Evolutionary conservation across 2,113 vertebrate species (phyloP).

Genomic region (Ranitomeya imitator): DNA sequence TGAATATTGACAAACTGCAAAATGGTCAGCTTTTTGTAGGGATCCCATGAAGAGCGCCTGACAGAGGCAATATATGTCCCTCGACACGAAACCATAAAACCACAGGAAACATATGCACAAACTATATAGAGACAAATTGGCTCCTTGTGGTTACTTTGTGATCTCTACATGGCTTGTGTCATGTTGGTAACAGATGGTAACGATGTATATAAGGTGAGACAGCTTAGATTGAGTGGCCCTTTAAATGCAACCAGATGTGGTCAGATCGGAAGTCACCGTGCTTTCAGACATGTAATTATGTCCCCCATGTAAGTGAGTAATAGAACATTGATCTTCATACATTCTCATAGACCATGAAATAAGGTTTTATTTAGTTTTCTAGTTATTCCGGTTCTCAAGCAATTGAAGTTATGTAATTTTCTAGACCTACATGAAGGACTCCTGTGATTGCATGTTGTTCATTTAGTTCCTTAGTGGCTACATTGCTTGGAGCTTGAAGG

Average conservation of each 20-base stretch:
- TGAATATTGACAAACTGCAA: too few species aligned
- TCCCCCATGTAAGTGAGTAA: neutral
- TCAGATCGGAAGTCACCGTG: neutral
- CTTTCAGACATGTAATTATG: constrained; percentile 27
- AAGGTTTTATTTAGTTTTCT: neutral
- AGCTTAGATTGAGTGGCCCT: constrained; percentile 13
- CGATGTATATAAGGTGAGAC: neutral
- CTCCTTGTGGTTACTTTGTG: neutral
- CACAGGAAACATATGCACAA: too few species aligned
- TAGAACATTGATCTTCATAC: neutral
- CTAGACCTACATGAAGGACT: neutral
- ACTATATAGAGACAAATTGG: too few species aligned
- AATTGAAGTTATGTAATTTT: neutral
- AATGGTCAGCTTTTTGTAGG: too few species aligned
- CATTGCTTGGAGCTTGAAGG: neutral
- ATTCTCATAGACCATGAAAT: neutral
- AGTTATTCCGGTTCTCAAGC: neutral
- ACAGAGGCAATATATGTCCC: too few species aligned
- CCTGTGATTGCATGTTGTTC: constrained; percentile 7
- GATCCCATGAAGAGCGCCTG: too few species aligned
- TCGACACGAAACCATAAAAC: too few species aligned
- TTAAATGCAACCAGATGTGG: constrained; percentile 22
- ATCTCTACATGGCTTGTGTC: neutral
- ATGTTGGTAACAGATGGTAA: neutral
- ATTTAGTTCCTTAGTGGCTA: neutral